Percentiles rank a stretch among this genome's conserved stretches.
phyloP scores from a whole-genome alignment of 2,888 invertebrate species.

The Eupithecia tripunctaria region DNA sequence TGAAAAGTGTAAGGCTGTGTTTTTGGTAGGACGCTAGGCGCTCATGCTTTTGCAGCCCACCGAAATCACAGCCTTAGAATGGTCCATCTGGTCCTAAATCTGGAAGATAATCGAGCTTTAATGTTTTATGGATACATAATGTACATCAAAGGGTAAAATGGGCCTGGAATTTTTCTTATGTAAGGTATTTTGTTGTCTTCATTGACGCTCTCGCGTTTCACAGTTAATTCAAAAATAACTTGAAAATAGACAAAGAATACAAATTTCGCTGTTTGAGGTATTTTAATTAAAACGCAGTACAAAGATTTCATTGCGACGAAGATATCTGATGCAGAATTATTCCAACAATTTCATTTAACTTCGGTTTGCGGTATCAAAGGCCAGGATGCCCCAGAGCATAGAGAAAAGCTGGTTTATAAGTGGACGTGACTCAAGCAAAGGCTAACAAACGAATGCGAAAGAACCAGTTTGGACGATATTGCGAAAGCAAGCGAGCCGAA shows the following conservation, averaged over 20 bases:
- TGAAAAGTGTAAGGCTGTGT: neutral
- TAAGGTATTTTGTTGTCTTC: neutral
- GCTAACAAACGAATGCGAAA: too few species aligned
- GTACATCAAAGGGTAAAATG: neutral
- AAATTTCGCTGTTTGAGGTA: slow-evolving; percentile 22
- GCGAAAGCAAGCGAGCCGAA: too few species aligned
- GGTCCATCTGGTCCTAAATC: neutral
- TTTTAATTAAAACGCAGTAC: slow-evolving; percentile 31
- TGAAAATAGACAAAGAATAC: slow-evolving; percentile 7
- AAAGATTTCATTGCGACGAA: slow-evolving; percentile 33
- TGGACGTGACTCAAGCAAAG: too few species aligned
- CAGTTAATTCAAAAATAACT: slow-evolving; percentile 4
- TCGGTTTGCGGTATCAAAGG: slow-evolving; percentile 38
- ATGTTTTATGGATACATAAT: neutral
- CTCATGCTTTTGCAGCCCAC: neutral
- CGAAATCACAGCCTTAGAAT: neutral
- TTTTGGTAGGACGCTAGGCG: neutral
- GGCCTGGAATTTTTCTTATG: neutral
- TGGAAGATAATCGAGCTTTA: too few species aligned
- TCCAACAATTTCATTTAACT: slow-evolving; percentile 43
- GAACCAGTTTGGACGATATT: too few species aligned
- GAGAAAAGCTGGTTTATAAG: slow-evolving; percentile 4
- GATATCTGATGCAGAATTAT: slow-evolving; percentile 36
- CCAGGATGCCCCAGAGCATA: slow-evolving; percentile 17
- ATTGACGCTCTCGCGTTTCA: neutral